Percentiles rank a stretch among this genome's conserved stretches.
Evolutionary conservation across 2,797 vertebrate genomes (phyloP).

Genomic region (Mormyrus hasselquistii): DNA sequence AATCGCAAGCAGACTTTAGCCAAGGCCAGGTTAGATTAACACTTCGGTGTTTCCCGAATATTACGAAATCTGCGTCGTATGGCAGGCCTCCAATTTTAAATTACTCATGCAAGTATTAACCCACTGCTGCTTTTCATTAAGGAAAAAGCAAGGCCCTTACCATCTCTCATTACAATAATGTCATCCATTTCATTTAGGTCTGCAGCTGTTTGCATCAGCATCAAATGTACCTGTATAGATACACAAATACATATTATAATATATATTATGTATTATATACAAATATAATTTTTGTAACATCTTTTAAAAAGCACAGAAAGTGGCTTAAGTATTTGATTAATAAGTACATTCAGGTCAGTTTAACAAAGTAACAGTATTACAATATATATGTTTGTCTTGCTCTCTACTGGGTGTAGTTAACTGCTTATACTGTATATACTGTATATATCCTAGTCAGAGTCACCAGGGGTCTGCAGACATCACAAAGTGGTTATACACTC

Average conservation of each 20-base stretch:
- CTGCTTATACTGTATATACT: background rate
- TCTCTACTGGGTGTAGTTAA: background rate
- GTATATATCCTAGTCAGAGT: background rate
- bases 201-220: background rate
- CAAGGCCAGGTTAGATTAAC: background rate
- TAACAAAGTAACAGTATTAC: background rate
- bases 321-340: background rate
- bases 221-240: background rate
- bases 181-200: background rate
- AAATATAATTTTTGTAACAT: background rate
- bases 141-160: background rate
- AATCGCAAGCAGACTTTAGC: background rate
- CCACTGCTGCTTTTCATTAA: background rate
- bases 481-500: background rate
- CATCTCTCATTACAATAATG: background rate
- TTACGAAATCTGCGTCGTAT: background rate
- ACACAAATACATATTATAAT: background rate
- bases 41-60: background rate
- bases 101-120: background rate
- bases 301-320: background rate
- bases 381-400: background rate
- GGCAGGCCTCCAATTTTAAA: slow-evolving; percentile 7
- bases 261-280: background rate
- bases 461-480: background rate
- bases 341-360: background rate